Percentiles rank a stretch among this genome's conserved stretches.
Evolutionary conservation across 1,140 invertebrate genomes (phyloP).

Genomic region (Nomia melanderi): DNA sequence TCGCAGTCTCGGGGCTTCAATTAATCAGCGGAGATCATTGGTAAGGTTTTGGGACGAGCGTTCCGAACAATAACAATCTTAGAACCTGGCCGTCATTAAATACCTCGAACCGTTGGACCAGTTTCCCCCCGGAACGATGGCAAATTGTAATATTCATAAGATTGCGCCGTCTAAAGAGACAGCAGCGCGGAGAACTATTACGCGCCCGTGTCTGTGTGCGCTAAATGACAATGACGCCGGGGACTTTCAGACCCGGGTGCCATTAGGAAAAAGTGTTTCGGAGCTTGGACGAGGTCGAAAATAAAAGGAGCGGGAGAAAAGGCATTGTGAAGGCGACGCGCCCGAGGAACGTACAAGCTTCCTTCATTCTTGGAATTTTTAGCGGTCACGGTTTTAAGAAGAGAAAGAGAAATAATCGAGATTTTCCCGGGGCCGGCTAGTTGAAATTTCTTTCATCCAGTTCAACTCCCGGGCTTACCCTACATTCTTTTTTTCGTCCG

Average conservation of each 20-base stretch:
- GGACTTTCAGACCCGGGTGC: constrained; percentile 16
- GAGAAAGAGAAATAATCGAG: background rate
- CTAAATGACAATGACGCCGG: constrained; percentile 37
- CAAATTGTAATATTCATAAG: constrained; percentile 41
- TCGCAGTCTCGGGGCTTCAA: background rate
- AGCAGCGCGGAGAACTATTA: constrained; percentile 1
- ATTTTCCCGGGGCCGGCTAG: background rate
- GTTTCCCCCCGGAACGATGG: background rate
- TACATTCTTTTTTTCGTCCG: background rate
- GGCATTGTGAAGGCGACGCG: background rate
- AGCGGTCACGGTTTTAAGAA: background rate
- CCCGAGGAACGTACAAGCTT: constrained; percentile 7
- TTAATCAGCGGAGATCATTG: background rate
- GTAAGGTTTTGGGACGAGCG: background rate
- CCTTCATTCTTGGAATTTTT: background rate
- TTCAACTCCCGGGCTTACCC: background rate
- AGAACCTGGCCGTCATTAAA: background rate
- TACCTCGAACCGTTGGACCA: background rate
- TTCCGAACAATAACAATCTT: background rate
- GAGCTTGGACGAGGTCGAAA: constrained; percentile 3
- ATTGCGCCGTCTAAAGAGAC: background rate
- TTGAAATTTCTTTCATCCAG: background rate
- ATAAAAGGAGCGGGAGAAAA: constrained; percentile 14
- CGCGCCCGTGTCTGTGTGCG: background rate
- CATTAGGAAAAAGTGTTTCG: constrained; percentile 42